Evolutionary conservation across 92 coral and sea anemone genomes (phyloP).

Genomic region (Phymanthus crucifer): DNA sequence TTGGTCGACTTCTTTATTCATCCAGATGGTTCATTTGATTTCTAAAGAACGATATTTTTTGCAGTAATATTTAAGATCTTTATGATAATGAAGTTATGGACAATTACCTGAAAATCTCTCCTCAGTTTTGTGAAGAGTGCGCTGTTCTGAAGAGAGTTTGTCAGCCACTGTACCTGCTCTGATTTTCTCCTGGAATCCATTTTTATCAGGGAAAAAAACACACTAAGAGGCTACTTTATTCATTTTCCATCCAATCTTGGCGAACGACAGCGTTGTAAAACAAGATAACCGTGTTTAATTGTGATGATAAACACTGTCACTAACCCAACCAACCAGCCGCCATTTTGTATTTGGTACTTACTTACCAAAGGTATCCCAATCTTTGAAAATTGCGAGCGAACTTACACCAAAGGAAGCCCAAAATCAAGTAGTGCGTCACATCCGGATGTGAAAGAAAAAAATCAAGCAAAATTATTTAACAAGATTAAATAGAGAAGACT

Average conservation of each 20-base stretch:
- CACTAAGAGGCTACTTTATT: not conserved
- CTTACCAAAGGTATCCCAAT: constrained; percentile 18
- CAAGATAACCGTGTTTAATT: not conserved
- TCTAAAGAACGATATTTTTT: not conserved
- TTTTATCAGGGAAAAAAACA: not conserved
- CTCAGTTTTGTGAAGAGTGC: constrained; percentile 58
- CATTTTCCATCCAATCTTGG: not conserved
- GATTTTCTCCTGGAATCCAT: constrained; percentile 18
- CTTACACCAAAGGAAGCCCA: not conserved
- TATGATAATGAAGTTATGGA: not conserved
- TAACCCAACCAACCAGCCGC: constrained; percentile 22
- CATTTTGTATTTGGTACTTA: constrained; percentile 31
- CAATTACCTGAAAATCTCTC: constrained; percentile 68
- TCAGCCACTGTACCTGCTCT: constrained; percentile 33
- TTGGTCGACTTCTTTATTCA: no score
- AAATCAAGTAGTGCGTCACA: not conserved
- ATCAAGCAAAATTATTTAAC: no score
- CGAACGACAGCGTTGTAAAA: not conserved
- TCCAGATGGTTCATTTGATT: not conserved
- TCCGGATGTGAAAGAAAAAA: not conserved
- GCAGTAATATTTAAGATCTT: not conserved
- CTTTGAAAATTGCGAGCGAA: not conserved
- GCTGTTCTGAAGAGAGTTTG: constrained; percentile 56
- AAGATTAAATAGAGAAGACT: no score
- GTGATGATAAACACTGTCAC: not conserved